Evolutionary conservation across 2,888 invertebrate species (phyloP).

Genomic region (Torymus tubicola): DNA sequence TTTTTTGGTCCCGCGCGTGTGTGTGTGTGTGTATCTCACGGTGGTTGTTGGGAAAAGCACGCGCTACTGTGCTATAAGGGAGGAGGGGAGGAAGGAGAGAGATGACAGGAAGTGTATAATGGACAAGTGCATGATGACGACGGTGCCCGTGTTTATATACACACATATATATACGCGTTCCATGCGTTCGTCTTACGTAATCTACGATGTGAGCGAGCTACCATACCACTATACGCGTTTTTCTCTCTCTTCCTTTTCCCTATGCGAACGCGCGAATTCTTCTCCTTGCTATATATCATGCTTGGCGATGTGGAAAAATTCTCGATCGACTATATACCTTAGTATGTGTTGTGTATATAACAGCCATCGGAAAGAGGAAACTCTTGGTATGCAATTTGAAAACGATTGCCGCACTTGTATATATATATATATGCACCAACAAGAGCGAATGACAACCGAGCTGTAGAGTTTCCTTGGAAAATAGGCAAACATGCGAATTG

Average conservation of each 20-base stretch:
- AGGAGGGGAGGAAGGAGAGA: not conserved
- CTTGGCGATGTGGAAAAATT: no score
- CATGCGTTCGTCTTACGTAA: conserved; percentile 5
- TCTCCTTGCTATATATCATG: no score
- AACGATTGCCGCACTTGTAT: not conserved
- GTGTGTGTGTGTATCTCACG: no score
- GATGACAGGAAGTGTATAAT: conserved; percentile 36
- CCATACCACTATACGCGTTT: no score
- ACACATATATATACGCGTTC: not conserved
- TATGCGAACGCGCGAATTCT: no score
- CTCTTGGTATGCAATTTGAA: not conserved
- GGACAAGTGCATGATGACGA: not conserved
- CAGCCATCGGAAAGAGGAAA: conserved; percentile 3
- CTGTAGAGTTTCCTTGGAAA: no score
- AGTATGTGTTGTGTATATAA: not conserved
- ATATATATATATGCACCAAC: no score
- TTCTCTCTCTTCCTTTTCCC: no score
- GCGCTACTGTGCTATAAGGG: no score
- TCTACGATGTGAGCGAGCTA: not conserved
- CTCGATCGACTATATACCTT: no score
- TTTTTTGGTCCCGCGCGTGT: not conserved
- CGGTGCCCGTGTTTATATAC: not conserved
- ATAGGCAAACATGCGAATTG: no score
- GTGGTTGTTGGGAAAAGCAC: conserved; percentile 8
- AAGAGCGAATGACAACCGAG: no score